Evolutionary conservation across 2,113 vertebrate species (phyloP).

Genomic region (Orthonyx spaldingii): DNA sequence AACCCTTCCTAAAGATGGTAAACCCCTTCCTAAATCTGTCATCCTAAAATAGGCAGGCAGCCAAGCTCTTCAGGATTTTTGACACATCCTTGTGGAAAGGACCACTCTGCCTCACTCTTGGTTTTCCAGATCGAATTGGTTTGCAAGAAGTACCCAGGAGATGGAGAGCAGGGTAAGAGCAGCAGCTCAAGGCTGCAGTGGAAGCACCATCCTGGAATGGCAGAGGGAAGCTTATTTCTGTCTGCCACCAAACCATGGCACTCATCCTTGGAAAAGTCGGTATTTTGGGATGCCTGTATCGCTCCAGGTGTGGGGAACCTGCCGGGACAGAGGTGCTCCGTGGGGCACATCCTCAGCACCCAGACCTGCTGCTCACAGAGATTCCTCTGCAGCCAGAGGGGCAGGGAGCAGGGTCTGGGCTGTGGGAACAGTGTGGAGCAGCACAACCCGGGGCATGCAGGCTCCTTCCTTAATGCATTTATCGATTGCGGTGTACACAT

Average conservation of each 20-base stretch:
- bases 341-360: not conserved
- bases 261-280: not conserved
- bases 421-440: not conserved
- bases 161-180: not conserved
- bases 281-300: rapidly evolving
- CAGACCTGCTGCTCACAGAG: not conserved
- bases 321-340: not conserved
- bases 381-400: rapidly evolving
- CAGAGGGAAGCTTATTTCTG: not conserved
- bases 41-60: not conserved
- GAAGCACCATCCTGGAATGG: not conserved
- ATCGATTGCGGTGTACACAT: not conserved
- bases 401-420: rapidly evolving
- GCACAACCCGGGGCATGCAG: not conserved
- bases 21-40: not conserved
- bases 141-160: not conserved
- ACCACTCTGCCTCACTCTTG: not conserved
- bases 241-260: not conserved
- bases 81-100: not conserved
- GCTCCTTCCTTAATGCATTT: constrained; percentile 15
- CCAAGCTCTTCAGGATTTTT: not conserved
- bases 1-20: not conserved
- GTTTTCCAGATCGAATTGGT: not conserved
- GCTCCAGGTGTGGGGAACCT: not conserved
- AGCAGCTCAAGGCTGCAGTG: not conserved